These are phyloP conservation scores for Cyprinodon tularosa DNA, from an alignment of 2,113 vertebrate genomes.

Conservation along the genomic window DNA sequence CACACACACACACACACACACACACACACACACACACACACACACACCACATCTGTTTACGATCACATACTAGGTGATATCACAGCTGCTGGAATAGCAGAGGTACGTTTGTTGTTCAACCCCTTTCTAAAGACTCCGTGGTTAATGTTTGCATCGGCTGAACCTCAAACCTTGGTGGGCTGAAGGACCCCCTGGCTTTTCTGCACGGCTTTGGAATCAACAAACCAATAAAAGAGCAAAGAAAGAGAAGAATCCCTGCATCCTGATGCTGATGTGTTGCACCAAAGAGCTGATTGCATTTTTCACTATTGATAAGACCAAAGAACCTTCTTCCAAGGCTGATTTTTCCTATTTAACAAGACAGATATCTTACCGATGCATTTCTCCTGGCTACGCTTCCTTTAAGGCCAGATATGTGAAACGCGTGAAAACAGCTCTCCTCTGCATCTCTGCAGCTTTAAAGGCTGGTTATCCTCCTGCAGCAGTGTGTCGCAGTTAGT, in stretches of 20 bases:
- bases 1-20: not conserved
- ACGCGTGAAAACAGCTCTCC: no score
- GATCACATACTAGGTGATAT: slow-evolving; percentile 65
- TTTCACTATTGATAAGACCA: not conserved
- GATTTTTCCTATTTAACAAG: not conserved
- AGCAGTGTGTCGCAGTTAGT: no score
- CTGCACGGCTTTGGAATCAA: slow-evolving; percentile 15
- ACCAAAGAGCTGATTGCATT: not conserved
- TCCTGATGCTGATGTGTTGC: not conserved
- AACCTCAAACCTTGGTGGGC: slow-evolving; percentile 57
- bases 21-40: not conserved
- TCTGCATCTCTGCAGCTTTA: no score
- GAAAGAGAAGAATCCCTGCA: not conserved
- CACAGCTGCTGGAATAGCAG: slow-evolving; percentile 58
- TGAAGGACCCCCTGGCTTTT: slow-evolving; percentile 16
- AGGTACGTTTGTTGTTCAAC: slow-evolving; percentile 45
- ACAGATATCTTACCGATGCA: not conserved
- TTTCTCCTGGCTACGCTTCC: not conserved
- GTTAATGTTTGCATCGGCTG: slow-evolving; percentile 58
- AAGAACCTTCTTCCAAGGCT: no score
- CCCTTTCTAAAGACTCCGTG: slow-evolving; percentile 31
- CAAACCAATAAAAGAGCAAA: not conserved
- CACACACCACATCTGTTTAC: slow-evolving; percentile 65
- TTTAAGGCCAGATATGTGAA: not conserved
- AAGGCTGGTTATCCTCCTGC: no score